phyloP scores from a whole-genome alignment of 2,113 vertebrate species.

The Onychorhynchus coronatus region DNA sequence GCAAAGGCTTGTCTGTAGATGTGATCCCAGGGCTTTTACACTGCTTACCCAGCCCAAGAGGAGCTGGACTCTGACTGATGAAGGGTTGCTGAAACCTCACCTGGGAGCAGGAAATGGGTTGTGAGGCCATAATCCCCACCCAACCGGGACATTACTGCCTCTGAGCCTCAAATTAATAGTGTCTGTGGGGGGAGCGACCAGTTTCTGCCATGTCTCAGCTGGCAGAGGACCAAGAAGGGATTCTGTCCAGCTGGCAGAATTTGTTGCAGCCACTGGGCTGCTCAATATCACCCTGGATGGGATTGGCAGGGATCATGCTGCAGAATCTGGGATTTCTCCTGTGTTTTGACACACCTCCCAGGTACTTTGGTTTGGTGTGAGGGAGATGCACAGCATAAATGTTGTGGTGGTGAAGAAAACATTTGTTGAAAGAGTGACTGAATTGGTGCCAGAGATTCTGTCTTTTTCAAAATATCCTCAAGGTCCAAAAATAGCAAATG shows the following conservation, averaged over 20 bases:
- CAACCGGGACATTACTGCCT: not conserved
- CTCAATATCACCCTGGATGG: not conserved
- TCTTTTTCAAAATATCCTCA: constrained; percentile 19
- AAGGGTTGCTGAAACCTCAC: not conserved
- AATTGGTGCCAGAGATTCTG: not conserved
- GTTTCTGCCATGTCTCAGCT: not conserved
- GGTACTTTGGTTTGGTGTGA: not conserved
- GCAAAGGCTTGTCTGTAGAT: not conserved
- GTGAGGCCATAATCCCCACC: not conserved
- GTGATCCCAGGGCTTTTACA: not conserved
- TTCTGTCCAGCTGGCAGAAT: constrained; percentile 17
- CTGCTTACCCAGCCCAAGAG: not conserved
- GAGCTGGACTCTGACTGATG: not conserved
- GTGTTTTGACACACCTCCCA: not conserved
- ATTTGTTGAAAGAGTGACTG: not conserved
- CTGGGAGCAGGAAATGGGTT: not conserved
- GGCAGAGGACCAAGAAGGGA: not conserved
- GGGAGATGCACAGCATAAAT: not conserved
- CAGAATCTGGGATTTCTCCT: constrained; percentile 27
- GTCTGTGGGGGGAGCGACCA: not conserved
- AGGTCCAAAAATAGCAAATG: constrained; percentile 40
- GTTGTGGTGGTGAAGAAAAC: not conserved
- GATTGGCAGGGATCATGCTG: not conserved
- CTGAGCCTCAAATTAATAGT: not conserved
- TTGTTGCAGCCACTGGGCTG: constrained; percentile 19